Conservation (phyloP, 2,797 vertebrate species). For the Eulemur rubriventer region DNA sequence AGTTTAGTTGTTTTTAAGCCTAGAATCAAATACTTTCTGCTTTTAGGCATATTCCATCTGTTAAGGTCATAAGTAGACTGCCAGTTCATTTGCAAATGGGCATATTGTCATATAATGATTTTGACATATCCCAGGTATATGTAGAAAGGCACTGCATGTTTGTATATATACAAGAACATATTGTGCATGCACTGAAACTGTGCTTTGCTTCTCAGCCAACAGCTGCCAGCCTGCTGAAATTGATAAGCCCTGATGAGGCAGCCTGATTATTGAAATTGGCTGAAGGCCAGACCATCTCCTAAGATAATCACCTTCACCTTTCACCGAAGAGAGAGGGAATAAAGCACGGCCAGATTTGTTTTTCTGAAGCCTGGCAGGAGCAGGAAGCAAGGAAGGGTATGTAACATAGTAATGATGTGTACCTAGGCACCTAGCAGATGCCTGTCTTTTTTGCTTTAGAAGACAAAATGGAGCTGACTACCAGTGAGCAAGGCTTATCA, state of each 20-base stretch:
- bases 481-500: slow-evolving; percentile 23
- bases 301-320: slow-evolving; percentile 57
- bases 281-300: slow-evolving; percentile 47
- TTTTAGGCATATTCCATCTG: neutral
- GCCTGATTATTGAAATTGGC: slow-evolving; percentile 47
- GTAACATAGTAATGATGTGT: neutral
- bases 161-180: neutral
- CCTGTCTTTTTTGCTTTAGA: slow-evolving; percentile 11
- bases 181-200: slow-evolving; percentile 34
- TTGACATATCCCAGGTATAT: neutral
- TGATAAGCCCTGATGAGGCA: slow-evolving; percentile 59
- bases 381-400: neutral
- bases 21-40: neutral
- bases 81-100: neutral
- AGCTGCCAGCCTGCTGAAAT: slow-evolving; percentile 38
- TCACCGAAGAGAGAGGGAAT: slow-evolving; percentile 31
- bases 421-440: neutral
- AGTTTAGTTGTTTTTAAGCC: slow-evolving; percentile 20
- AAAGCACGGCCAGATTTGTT: slow-evolving; percentile 62
- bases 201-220: slow-evolving; percentile 54
- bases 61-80: neutral
- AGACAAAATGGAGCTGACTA: slow-evolving; percentile 10
- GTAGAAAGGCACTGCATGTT: neutral
- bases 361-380: slow-evolving; percentile 3
- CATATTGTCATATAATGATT: neutral